Percentiles rank a stretch among this genome's conserved stretches.
Evolutionary conservation across 2,888 invertebrate genomes (phyloP).

Genomic region (Ptychoptera contaminata): DNA sequence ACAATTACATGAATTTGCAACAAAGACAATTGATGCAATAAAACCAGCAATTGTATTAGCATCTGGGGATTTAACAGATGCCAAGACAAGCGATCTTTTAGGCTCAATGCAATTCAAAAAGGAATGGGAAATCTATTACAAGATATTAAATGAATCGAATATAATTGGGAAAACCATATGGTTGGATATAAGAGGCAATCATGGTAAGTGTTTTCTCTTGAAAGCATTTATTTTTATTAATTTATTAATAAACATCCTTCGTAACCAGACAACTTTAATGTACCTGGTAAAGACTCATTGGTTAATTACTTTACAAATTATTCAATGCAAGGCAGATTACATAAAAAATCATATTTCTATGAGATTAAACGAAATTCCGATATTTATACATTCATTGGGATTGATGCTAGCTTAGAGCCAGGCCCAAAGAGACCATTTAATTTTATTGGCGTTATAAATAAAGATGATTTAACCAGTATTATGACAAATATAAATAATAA

Average conservation of each 20-base stretch:
- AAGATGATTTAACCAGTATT: constrained; percentile 7
- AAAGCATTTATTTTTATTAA: background rate
- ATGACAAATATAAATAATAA: constrained; percentile 25
- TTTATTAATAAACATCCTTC: background rate
- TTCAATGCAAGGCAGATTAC: constrained; percentile 55
- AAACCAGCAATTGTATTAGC: constrained; percentile 65
- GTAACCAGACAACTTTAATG: constrained; percentile 74
- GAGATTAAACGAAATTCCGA: constrained; percentile 33
- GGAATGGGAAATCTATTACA: constrained; percentile 70
- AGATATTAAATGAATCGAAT: constrained; percentile 48
- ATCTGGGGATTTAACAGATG: constrained; percentile 81
- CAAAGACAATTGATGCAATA: constrained; percentile 51
- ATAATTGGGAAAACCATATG: constrained; percentile 56
- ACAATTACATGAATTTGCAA: constrained; percentile 67
- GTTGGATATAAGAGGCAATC: constrained; percentile 85
- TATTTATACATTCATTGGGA: constrained; percentile 63
- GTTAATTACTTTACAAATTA: constrained; percentile 64
- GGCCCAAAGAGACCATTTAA: constrained; percentile 80
- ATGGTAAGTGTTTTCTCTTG: constrained; percentile 32
- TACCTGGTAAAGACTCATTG: constrained; percentile 46
- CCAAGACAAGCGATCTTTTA: constrained; percentile 59
- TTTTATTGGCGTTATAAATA: constrained; percentile 62
- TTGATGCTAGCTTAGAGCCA: constrained; percentile 77
- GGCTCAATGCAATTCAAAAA: constrained; percentile 65
- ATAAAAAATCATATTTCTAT: constrained; percentile 61